These are phyloP conservation scores for Dasyprocta punctata DNA, from an alignment of 2,113 vertebrate species.

Conservation along the genomic window DNA sequence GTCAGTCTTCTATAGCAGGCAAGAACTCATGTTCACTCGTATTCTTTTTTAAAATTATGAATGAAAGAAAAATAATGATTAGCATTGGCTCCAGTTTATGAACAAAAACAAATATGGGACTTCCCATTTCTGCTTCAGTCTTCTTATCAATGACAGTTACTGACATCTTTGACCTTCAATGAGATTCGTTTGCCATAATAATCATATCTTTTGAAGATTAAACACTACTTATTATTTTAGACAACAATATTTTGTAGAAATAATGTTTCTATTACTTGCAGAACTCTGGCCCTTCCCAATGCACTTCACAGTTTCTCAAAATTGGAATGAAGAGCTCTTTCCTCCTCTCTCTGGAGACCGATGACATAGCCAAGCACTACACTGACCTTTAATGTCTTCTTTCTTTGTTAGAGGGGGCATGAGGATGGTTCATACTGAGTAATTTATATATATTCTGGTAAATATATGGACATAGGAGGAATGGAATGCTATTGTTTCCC, in stretches of 20 bases:
- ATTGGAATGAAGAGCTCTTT: not conserved
- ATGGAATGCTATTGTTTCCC: not conserved
- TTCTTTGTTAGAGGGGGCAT: not conserved
- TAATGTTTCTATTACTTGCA: constrained; percentile 1
- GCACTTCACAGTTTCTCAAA: not conserved
- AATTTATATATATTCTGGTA: not conserved
- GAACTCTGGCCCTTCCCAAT: not conserved
- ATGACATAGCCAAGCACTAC: not conserved
- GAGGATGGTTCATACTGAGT: not conserved
- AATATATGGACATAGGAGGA: not conserved
- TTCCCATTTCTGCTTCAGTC: not conserved
- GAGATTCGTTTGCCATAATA: not conserved
- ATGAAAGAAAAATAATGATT: not conserved
- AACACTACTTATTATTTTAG: not conserved
- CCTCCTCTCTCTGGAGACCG: not conserved
- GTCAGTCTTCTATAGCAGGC: not conserved
- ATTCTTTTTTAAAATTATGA: not conserved
- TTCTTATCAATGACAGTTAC: not conserved
- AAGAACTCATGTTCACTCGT: not conserved
- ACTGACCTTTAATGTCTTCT: not conserved
- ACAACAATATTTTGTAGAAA: not conserved
- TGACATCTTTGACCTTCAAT: not conserved
- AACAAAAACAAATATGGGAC: not conserved
- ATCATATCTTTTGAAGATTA: not conserved
- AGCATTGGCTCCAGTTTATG: not conserved